phyloP scores from a whole-genome alignment of 2,888 invertebrate genomes.

The Pachycephus smyrnensis region DNA sequence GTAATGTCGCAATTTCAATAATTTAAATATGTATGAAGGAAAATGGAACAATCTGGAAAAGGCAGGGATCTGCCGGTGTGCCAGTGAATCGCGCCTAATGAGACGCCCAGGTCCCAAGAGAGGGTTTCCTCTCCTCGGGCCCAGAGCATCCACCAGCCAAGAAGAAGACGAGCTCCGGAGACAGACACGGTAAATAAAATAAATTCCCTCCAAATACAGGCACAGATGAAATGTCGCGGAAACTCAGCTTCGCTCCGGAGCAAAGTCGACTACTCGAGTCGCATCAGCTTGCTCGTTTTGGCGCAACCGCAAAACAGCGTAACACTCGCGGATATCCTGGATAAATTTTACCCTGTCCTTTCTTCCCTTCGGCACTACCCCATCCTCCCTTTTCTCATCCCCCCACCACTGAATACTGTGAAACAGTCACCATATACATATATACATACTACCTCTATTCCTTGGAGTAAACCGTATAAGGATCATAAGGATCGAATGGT shows the following conservation, averaged over 20 bases:
- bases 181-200: conserved; percentile 45
- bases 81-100: conserved; percentile 64
- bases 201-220: conserved; percentile 45
- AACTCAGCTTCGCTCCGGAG: conserved; percentile 16
- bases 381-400: not conserved
- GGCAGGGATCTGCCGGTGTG: conserved; percentile 56
- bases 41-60: conserved; percentile 62
- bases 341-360: no score
- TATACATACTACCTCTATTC: not conserved
- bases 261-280: not conserved
- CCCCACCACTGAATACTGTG: not conserved
- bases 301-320: not conserved
- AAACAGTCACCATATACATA: not conserved
- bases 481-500: not conserved
- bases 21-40: conserved; percentile 66
- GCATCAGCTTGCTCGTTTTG: not conserved
- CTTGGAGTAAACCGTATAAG: not conserved
- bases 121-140: conserved; percentile 26
- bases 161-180: conserved; percentile 18
- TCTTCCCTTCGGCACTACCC: not conserved
- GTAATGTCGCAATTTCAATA: conserved; percentile 64
- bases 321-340: not conserved
- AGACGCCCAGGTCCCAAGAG: conserved; percentile 56
- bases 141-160: conserved; percentile 13
- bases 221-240: conserved; percentile 45